Evolutionary conservation across 2,797 vertebrate species (phyloP), one percentile per base, ranked within the genome.

Genomic region (Lepilemur ruficaudatus): DNA sequence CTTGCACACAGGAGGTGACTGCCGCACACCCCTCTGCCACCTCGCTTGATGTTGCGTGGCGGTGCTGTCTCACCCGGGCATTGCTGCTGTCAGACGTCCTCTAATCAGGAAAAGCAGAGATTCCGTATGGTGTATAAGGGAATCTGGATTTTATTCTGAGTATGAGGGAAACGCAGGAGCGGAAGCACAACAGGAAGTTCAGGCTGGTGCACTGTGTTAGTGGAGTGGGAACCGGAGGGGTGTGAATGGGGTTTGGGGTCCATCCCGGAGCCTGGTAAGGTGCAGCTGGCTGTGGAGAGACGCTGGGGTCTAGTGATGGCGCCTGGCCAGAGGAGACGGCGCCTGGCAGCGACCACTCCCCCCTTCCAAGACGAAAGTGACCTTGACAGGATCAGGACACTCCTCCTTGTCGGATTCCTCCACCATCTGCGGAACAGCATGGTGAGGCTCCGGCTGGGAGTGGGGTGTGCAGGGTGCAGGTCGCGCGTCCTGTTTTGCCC

Each of bases 101-200:
- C 38, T 73, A n/a, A 25, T 32, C 35, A 4, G n/a, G 20, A 2
- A 76, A 73, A 50, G 46, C 76, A 48, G 70, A 50, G 65, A 32
- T 25, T n/a, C 18, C 70, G 14, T 38, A 10, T 35, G 23, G 2
- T 5, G 0, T 32, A 6, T 30, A 25, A 61, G 18, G 35, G 67
- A 93, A 72, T 30, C 48, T 46, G 46, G n/a, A 38, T 67, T 83
- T 88, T 76, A 43, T 63, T 52, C 84, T 55, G 43, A 59, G 35
- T 35, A 18, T 3, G 6, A 81, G n/a, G 17, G 8, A 4, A 67
- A 48, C n/a, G 55, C 32, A 13, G 43, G 38, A 3, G 6, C 22
- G 30, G n/a, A 55, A 28, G 55, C 18, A 30, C 12, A 35, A n/a
- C 7, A 76, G 38, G 28, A 18, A 30, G 69, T 28, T 79, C 52